These are phyloP conservation scores for Gobius niger DNA, from an alignment of 2,113 vertebrate genomes.

Conservation along the genomic window DNA sequence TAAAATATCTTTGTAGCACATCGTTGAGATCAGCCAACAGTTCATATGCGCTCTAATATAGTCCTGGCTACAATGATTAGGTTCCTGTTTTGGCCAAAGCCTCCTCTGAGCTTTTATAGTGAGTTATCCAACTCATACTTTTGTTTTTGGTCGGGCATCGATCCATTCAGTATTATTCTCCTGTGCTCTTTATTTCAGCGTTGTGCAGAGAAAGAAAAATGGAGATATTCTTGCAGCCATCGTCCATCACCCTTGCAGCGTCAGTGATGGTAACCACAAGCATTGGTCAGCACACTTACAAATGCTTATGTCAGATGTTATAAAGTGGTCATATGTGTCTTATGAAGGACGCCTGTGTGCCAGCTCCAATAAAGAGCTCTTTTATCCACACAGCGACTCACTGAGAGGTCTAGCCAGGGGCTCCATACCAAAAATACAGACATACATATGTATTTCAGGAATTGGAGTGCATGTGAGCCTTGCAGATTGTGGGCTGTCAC, in stretches of 20 bases:
- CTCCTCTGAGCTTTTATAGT: conserved; percentile 44
- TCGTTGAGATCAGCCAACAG: conserved; percentile 30
- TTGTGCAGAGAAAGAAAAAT: conserved; percentile 12
- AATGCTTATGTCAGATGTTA: conserved; percentile 73
- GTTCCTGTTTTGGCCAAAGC: conserved; percentile 30
- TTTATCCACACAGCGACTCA: conserved; percentile 54
- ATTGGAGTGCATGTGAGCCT: conserved; percentile 44
- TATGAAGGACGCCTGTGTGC: conserved; percentile 70
- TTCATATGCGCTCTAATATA: conserved; percentile 35
- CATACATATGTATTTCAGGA: conserved; percentile 63
- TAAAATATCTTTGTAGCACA: conserved; percentile 27
- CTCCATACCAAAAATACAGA: conserved; percentile 60
- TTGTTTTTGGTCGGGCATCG: conserved; percentile 39
- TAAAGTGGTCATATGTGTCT: conserved; percentile 60
- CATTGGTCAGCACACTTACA: conserved; percentile 59
- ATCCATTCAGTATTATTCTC: conserved; percentile 2
- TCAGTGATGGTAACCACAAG: conserved; percentile 60
- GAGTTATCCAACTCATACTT: conserved; percentile 52
- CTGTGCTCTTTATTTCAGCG: conserved; percentile 9
- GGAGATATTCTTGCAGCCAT: conserved; percentile 27
- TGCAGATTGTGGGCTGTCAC: conserved; percentile 31
- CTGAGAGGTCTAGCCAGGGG: conserved; percentile 49
- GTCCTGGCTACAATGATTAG: conserved; percentile 33
- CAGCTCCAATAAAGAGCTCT: conserved; percentile 66
- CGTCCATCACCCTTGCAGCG: conserved; percentile 48